These are phyloP conservation scores for Gavia stellata DNA, from an alignment of 2,113 vertebrate genomes.

Conservation along the genomic window DNA sequence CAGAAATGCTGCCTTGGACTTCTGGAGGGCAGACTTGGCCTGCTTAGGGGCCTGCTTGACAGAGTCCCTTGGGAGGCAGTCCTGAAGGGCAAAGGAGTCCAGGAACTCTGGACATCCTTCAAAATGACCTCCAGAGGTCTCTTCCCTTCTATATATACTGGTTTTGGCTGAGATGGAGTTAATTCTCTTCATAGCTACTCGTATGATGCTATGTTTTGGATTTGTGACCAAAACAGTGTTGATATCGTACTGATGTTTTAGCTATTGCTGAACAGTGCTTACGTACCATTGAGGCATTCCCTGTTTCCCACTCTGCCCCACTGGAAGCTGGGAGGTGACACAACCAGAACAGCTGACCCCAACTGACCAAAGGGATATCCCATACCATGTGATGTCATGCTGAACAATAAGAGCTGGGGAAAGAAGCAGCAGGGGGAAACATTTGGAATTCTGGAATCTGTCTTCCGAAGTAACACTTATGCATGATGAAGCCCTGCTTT, in stretches of 20 bases:
- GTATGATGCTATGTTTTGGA: neutral
- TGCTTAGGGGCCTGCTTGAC: neutral
- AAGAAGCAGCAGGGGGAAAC: accelerated
- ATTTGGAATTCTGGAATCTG: neutral
- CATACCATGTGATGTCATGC: neutral
- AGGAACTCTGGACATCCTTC: neutral
- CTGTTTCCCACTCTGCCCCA: neutral
- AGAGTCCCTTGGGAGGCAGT: neutral
- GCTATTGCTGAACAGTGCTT: neutral
- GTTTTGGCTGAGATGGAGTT: neutral
- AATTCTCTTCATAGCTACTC: neutral
- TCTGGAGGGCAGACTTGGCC: neutral
- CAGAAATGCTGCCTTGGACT: neutral
- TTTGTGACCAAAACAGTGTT: neutral
- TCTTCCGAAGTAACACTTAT: neutral
- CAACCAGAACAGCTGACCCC: too few relatives aligned
- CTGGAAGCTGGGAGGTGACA: neutral
- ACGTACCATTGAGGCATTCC: neutral
- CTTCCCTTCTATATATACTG: neutral
- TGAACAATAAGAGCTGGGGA: neutral
- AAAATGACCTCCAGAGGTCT: neutral
- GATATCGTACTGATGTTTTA: neutral
- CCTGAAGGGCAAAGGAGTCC: neutral
- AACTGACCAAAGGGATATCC: neutral
- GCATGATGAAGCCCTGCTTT: neutral